Evolutionary conservation across 2,797 vertebrate genomes (phyloP).

Genomic region (Macropodus opercularis): DNA sequence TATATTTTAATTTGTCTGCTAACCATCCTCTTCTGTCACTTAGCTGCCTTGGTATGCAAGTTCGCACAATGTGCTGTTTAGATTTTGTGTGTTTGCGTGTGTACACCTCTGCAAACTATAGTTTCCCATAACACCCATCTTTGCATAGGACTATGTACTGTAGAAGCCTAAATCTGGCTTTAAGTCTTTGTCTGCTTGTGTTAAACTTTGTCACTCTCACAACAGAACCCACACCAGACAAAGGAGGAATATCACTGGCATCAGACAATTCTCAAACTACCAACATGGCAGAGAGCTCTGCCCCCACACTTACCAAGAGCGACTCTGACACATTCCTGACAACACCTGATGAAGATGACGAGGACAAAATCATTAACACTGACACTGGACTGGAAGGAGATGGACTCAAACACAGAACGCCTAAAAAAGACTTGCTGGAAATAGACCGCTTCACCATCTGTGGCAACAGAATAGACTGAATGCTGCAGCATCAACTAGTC

Average conservation of each 20-base stretch:
- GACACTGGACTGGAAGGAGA: slow-evolving; percentile 86
- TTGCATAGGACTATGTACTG: too few species aligned
- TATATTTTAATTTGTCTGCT: too few species aligned
- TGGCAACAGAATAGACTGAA: slow-evolving; percentile 97
- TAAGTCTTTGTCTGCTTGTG: not conserved
- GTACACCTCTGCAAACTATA: too few species aligned
- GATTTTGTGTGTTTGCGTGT: too few species aligned
- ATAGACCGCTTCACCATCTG: slow-evolving; percentile 99
- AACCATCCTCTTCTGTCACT: too few species aligned
- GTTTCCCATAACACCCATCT: too few species aligned
- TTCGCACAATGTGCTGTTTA: too few species aligned
- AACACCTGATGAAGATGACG: slow-evolving; percentile 95
- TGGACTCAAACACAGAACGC: slow-evolving; percentile 86
- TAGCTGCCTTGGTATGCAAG: too few species aligned
- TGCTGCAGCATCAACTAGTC: slow-evolving; percentile 13
- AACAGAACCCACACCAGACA: slow-evolving; percentile 74
- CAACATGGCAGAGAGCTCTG: slow-evolving; percentile 77
- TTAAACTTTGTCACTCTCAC: slow-evolving; percentile 33
- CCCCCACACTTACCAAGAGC: slow-evolving; percentile 86
- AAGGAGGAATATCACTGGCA: slow-evolving; percentile 79
- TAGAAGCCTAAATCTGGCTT: too few species aligned
- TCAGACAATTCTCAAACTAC: slow-evolving; percentile 83
- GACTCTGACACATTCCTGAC: slow-evolving; percentile 93
- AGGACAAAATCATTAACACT: slow-evolving; percentile 71
- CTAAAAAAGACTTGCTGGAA: slow-evolving; percentile 96